phyloP scores from a whole-genome alignment of 2,888 invertebrate species.

The Acrocyrtus sp. region DNA sequence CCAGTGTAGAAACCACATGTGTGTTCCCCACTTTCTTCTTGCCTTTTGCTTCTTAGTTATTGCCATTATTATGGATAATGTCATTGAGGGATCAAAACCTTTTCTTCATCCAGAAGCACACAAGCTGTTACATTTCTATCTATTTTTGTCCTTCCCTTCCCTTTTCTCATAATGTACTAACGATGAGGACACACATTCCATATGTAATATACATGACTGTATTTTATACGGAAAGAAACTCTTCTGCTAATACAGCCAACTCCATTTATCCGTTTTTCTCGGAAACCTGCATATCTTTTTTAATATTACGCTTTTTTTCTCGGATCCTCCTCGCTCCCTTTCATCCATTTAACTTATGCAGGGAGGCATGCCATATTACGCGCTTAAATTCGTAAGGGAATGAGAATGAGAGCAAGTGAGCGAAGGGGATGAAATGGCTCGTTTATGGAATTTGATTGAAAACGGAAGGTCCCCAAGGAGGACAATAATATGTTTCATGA shows the following conservation, averaged over 20 bases:
- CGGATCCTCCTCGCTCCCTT: slow-evolving; percentile 4
- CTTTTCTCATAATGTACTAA: no score
- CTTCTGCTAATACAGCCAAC: no score
- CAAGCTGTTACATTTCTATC: slow-evolving; percentile 44
- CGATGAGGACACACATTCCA: no score
- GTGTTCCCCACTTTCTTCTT: slow-evolving; percentile 9
- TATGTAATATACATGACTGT: no score
- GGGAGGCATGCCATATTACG: slow-evolving; percentile 27
- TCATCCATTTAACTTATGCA: slow-evolving; percentile 38
- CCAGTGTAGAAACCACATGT: slow-evolving; percentile 36
- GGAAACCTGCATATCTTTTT: slow-evolving; percentile 12
- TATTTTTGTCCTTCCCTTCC: slow-evolving; percentile 27
- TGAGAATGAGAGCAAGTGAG: neutral
- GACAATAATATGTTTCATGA: slow-evolving; percentile 45
- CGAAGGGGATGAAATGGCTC: slow-evolving; percentile 44
- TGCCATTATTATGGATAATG: slow-evolving; percentile 42
- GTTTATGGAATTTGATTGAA: slow-evolving; percentile 47
- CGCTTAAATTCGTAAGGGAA: no score
- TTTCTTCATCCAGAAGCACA: neutral
- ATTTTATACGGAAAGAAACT: no score
- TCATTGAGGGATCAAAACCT: slow-evolving; percentile 47
- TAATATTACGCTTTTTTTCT: neutral
- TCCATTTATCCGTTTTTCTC: slow-evolving; percentile 26
- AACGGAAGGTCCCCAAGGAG: slow-evolving; percentile 45
- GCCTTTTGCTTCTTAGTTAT: slow-evolving; percentile 37